phyloP scores from a whole-genome alignment of 2,797 vertebrate genomes.

The Smutsia temminckii region DNA sequence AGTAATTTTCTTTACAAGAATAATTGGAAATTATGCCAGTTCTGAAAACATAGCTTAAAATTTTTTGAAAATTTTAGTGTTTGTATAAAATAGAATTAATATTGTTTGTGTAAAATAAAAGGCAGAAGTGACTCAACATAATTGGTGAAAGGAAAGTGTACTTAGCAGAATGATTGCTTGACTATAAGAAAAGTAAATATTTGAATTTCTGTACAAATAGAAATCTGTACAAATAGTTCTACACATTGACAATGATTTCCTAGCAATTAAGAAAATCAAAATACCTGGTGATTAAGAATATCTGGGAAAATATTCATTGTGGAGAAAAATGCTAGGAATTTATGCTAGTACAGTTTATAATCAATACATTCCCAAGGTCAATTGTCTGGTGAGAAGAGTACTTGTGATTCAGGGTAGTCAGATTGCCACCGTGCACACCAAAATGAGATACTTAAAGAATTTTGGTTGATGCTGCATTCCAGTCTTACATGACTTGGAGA shows the following conservation, averaged over 20 bases:
- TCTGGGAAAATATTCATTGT: background rate
- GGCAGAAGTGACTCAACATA: background rate
- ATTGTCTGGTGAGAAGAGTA: constrained; percentile 30
- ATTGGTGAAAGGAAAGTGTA: background rate
- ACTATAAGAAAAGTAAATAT: constrained; percentile 18
- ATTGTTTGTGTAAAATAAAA: constrained; percentile 41
- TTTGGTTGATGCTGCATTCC: background rate
- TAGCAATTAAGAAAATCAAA: constrained; percentile 19
- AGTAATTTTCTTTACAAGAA: constrained; percentile 40
- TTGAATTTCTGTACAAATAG: background rate
- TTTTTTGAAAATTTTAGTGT: constrained; percentile 1
- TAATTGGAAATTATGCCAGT: constrained; percentile 41
- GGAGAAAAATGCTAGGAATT: background rate
- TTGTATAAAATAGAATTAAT: constrained; percentile 37
- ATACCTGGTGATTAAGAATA: background rate
- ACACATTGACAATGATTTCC: background rate
- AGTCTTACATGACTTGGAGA: background rate
- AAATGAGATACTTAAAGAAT: constrained; percentile 9
- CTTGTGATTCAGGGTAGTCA: background rate
- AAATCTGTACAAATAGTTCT: background rate
- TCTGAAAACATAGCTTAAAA: constrained; percentile 40
- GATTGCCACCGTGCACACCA: background rate
- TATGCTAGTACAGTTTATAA: background rate
- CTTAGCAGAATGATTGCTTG: background rate
- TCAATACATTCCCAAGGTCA: background rate